phyloP scores from a whole-genome alignment of 2,888 invertebrate species.

The Oscheius sp. region DNA sequence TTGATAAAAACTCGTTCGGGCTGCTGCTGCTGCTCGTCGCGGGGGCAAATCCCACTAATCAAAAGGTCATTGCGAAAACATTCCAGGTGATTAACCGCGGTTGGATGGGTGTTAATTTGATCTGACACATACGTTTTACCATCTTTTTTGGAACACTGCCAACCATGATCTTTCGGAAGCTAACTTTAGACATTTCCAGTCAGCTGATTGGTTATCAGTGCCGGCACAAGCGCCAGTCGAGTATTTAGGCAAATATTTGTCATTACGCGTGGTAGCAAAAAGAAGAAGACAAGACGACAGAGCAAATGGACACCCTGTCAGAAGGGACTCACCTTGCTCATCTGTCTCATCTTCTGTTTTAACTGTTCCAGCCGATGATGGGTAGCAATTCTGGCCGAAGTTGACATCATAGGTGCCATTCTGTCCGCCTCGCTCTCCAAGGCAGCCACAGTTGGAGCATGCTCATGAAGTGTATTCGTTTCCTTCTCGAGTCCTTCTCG shows the following conservation, averaged over 20 bases:
- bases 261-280: slow-evolving; percentile 21
- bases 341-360: slow-evolving; percentile 47
- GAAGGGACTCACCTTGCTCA: slow-evolving; percentile 45
- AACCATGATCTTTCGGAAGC: background rate
- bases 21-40: background rate
- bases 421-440: slow-evolving; percentile 55
- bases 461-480: slow-evolving; percentile 39
- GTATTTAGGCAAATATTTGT: slow-evolving; percentile 26
- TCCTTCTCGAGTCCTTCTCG: slow-evolving; percentile 37
- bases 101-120: background rate
- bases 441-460: background rate
- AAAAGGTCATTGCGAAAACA: background rate
- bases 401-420: slow-evolving; percentile 55
- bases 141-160: background rate
- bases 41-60: slow-evolving; percentile 5
- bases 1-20: slow-evolving; percentile 23
- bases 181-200: slow-evolving; percentile 7
- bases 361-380: slow-evolving; percentile 61
- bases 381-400: slow-evolving; percentile 55
- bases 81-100: background rate
- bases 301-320: too few species aligned
- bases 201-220: slow-evolving; percentile 33
- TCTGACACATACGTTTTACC: background rate
- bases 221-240: slow-evolving; percentile 14
- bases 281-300: background rate